A percentile compares a stretch with the other conserved stretches of the same genome.
Conservation (phyloP, 2,113 vertebrate genomes). For the Eira barbara region DNA sequence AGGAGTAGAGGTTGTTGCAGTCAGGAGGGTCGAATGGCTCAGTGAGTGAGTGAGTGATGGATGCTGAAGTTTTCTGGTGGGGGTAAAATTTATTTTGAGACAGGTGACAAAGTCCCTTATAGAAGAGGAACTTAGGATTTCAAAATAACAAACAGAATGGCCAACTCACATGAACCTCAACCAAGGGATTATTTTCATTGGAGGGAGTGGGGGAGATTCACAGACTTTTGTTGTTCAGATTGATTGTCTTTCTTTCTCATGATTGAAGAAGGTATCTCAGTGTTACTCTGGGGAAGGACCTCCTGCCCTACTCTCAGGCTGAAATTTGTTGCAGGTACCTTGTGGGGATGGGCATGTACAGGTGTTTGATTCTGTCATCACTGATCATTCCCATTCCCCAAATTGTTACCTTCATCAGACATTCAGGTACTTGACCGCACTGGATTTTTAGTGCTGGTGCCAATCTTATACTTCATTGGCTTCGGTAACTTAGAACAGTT, state of each 20-base stretch:
- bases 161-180: neutral
- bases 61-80: neutral
- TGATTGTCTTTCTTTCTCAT: neutral
- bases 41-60: neutral
- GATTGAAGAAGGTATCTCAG: neutral
- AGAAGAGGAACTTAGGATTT: neutral
- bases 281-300: neutral
- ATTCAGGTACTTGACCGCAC: neutral
- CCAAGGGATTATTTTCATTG: neutral
- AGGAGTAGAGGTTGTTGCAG: neutral
- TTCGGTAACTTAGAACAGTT: neutral
- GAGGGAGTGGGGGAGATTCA: neutral
- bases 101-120: neutral
- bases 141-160: neutral
- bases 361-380: neutral
- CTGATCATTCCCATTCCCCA: neutral
- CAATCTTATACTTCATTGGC: neutral
- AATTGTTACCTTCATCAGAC: neutral
- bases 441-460: neutral
- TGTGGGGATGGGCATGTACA: neutral
- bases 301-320: neutral
- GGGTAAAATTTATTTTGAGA: neutral
- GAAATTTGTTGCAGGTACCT: neutral
- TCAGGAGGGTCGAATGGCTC: neutral
- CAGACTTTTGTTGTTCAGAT: neutral